phyloP scores from a whole-genome alignment of 2,888 invertebrate species.

The Esperia sulphurella region DNA sequence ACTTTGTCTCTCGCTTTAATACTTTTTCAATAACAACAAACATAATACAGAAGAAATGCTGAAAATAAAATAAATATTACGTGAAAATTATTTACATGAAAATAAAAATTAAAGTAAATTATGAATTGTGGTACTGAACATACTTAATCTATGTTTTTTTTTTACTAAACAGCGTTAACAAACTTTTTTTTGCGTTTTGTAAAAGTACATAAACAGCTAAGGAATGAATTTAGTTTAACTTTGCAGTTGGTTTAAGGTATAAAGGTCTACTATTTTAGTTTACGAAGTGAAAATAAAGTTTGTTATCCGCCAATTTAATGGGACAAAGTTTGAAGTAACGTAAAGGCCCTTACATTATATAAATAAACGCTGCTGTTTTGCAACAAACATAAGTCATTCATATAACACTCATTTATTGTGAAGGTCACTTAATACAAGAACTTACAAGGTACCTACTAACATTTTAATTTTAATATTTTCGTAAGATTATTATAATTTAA shows the following conservation, averaged over 20 bases:
- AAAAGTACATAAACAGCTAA: background rate
- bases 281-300: too few species aligned
- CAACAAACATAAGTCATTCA: background rate
- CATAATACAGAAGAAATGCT: slow-evolving; percentile 36
- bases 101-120: slow-evolving; percentile 24
- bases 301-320: too few species aligned
- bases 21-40: slow-evolving; percentile 45
- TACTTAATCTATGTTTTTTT: background rate
- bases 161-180: background rate
- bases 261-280: too few species aligned
- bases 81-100: slow-evolving; percentile 47
- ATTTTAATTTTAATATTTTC: background rate
- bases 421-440: slow-evolving; percentile 5
- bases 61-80: slow-evolving; percentile 22
- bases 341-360: too few species aligned
- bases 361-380: background rate
- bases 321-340: too few species aligned
- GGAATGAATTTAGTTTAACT: background rate
- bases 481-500: slow-evolving; percentile 29
- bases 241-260: too few species aligned
- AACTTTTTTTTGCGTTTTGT: background rate
- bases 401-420: slow-evolving; percentile 5
- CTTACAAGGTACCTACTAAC: background rate
- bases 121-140: slow-evolving; percentile 4
- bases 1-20: slow-evolving; percentile 54